Conservation (phyloP, 2,797 vertebrate genomes). For the Ataeniobius toweri region DNA sequence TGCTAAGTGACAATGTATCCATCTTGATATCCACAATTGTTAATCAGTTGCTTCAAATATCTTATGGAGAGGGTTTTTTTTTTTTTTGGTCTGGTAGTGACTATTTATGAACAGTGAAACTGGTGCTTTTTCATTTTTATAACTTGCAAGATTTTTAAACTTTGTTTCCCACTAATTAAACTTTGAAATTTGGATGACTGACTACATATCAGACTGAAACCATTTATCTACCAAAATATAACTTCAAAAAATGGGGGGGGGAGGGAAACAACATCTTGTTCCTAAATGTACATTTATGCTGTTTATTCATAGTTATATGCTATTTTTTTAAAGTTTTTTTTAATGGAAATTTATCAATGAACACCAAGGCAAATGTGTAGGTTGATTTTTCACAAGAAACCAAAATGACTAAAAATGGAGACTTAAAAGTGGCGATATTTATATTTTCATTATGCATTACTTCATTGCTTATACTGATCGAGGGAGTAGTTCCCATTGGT, state of each 20-base stretch:
- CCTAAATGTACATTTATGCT: not conserved
- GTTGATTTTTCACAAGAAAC: too few relatives aligned
- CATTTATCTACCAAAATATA: not conserved
- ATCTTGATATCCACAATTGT: not conserved
- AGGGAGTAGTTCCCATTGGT: not conserved
- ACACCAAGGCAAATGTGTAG: too few relatives aligned
- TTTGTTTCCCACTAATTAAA: not conserved
- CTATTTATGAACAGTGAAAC: not conserved
- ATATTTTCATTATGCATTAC: not conserved
- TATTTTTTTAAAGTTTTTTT: too few relatives aligned
- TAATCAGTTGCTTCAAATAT: not conserved
- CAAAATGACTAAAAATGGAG: not conserved
- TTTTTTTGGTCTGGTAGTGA: not conserved
- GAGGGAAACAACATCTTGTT: not conserved
- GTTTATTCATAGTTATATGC: not conserved
- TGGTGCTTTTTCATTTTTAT: not conserved
- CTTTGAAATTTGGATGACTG: not conserved
- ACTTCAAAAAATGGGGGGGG: not conserved
- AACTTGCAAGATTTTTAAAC: not conserved
- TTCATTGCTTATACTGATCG: not conserved
- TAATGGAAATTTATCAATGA: too few relatives aligned
- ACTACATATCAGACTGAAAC: not conserved
- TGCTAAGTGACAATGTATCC: too few relatives aligned
- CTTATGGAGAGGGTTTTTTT: not conserved
- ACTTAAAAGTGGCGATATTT: not conserved